phyloP scores from a whole-genome alignment of 2,888 invertebrate genomes.

The Leucozona laternaria region DNA sequence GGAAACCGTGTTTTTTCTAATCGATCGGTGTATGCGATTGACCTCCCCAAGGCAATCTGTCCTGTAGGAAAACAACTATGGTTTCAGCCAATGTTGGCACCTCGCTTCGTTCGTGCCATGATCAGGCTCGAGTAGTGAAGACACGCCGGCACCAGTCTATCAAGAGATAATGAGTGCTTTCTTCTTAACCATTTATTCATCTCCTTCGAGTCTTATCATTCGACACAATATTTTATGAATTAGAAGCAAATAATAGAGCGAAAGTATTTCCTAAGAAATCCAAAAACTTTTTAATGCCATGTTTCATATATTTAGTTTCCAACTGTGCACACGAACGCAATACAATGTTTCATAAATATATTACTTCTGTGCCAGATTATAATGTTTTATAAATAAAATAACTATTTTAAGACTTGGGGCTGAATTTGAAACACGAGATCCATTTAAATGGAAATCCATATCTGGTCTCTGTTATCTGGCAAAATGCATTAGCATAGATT shows the following conservation, averaged over 20 bases:
- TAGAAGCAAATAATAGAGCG: neutral
- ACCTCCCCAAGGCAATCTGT: too few relatives aligned
- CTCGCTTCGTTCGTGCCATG: too few relatives aligned
- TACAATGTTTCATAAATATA: neutral
- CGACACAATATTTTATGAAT: neutral
- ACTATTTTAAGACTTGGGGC: neutral
- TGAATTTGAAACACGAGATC: neutral
- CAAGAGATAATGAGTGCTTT: neutral
- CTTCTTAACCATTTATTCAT: neutral
- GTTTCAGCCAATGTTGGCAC: too few relatives aligned
- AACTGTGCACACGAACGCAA: neutral
- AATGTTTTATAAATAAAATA: neutral
- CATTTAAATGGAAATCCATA: conserved; percentile 11
- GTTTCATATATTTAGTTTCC: neutral
- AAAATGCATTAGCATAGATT: conserved; percentile 23
- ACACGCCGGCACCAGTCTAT: too few relatives aligned
- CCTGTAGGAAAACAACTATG: too few relatives aligned
- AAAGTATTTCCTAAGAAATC: neutral
- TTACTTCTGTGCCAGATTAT: neutral
- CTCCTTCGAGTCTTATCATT: neutral
- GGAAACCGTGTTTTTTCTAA: too few relatives aligned
- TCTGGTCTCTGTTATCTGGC: neutral
- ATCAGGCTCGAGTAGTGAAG: too few relatives aligned
- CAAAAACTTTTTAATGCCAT: neutral
- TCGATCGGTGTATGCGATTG: too few relatives aligned